A percentile compares a stretch with the other conserved stretches of the same genome.
Evolutionary conservation across 2,113 vertebrate species (phyloP).

Genomic region (Brachyistius frenatus): DNA sequence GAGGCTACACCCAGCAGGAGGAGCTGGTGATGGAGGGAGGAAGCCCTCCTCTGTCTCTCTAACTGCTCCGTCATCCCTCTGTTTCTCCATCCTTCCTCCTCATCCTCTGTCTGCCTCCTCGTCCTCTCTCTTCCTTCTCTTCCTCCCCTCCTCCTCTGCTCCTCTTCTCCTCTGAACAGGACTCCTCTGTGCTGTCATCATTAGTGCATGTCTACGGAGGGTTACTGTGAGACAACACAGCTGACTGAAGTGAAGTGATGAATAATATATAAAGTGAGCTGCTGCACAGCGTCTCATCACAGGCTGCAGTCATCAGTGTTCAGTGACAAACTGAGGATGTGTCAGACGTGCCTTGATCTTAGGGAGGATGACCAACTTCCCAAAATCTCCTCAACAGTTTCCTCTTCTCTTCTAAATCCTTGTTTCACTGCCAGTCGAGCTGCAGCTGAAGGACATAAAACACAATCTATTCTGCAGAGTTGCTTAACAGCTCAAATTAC

Average conservation of each 20-base stretch:
- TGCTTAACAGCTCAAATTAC: background rate
- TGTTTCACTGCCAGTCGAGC: background rate
- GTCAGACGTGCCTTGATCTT: background rate
- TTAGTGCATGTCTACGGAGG: too few species aligned
- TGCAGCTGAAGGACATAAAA: background rate
- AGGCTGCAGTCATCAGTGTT: background rate
- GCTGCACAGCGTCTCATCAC: conserved; percentile 44
- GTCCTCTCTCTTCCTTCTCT: conserved; percentile 5
- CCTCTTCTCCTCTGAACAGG: too few species aligned
- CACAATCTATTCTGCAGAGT: background rate
- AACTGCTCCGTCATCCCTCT: conserved; percentile 39
- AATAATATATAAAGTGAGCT: conserved; percentile 62
- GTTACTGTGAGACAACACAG: conserved; percentile 24
- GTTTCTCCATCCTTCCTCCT: background rate
- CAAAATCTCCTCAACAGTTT: background rate
- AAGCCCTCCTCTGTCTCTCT: conserved; percentile 8
- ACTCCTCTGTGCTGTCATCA: too few species aligned
- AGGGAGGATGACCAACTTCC: background rate
- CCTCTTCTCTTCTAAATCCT: rapidly evolving
- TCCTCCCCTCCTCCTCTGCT: background rate
- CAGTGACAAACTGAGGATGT: background rate
- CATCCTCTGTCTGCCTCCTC: background rate
- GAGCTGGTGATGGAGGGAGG: conserved; percentile 18
- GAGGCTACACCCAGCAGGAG: conserved; percentile 31
- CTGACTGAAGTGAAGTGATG: conserved; percentile 53